A percentile compares a stretch with the other conserved stretches of the same genome.
Evolutionary conservation across 2,888 invertebrate genomes (phyloP).

Genomic region (Drosophila peninsularis): DNA sequence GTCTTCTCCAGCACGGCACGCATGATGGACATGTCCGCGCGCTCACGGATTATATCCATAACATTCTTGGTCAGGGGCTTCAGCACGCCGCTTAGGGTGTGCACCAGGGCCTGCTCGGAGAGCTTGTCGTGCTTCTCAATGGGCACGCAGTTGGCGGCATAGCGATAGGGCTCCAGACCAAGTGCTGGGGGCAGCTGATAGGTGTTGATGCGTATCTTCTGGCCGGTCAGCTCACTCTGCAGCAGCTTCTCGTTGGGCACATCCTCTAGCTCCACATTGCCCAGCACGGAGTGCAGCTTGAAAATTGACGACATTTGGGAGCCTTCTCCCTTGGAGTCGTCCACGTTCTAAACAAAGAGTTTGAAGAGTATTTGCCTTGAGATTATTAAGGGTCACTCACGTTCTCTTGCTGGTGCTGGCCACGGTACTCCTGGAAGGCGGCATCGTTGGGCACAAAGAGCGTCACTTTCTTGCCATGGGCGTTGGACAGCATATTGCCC

Average conservation of each 20-base stretch:
- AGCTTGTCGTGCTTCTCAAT: conserved; percentile 87
- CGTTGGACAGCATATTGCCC: conserved; percentile 84
- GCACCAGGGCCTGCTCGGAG: conserved; percentile 89
- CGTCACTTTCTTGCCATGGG: conserved; percentile 86
- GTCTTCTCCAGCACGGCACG: conserved; percentile 86
- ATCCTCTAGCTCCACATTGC: conserved; percentile 86
- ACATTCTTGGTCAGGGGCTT: conserved; percentile 86
- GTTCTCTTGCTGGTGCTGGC: conserved; percentile 85
- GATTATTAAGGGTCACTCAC: conserved; percentile 79
- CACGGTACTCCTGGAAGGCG: conserved; percentile 87
- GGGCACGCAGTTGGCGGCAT: conserved; percentile 89
- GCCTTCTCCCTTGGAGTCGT: conserved; percentile 81
- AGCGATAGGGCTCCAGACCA: conserved; percentile 78
- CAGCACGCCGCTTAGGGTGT: conserved; percentile 87
- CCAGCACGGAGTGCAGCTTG: conserved; percentile 87
- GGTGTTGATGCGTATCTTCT: conserved; percentile 84
- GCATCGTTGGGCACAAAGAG: conserved; percentile 88
- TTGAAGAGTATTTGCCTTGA: not conserved
- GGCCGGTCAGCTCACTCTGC: conserved; percentile 78
- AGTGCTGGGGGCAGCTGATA: conserved; percentile 78
- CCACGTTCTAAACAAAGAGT: conserved; percentile 84
- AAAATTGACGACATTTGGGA: conserved; percentile 85
- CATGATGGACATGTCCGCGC: conserved; percentile 87
- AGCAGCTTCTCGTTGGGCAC: conserved; percentile 87
- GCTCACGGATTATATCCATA: conserved; percentile 86